Evolutionary conservation across 2,797 vertebrate species (phyloP).

Genomic region (Pseudochirops corinnae): DNA sequence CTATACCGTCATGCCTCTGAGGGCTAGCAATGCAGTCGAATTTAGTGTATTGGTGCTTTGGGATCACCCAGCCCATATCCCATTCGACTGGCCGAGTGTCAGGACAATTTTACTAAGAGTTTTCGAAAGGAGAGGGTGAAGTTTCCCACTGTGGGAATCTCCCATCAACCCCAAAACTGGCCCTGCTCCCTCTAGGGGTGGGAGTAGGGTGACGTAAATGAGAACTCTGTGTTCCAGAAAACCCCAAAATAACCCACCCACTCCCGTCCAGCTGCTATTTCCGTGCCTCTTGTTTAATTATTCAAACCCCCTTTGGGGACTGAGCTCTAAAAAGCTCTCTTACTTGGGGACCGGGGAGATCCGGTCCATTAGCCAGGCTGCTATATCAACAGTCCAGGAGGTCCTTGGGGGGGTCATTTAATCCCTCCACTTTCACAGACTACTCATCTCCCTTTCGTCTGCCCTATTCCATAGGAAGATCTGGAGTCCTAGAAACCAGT

Average conservation of each 20-base stretch:
- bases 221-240: slow-evolving; percentile 78
- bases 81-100: neutral
- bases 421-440: neutral
- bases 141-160: slow-evolving; percentile 57
- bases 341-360: slow-evolving; percentile 75
- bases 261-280: slow-evolving; percentile 75
- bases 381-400: slow-evolving; percentile 61
- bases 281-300: slow-evolving; percentile 80
- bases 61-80: neutral
- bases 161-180: slow-evolving; percentile 28
- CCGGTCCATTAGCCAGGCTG: slow-evolving; percentile 73
- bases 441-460: neutral
- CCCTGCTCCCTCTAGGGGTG: slow-evolving; percentile 55
- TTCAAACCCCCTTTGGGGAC: slow-evolving; percentile 76
- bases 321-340: slow-evolving; percentile 78
- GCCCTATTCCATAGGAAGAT: neutral
- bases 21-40: neutral
- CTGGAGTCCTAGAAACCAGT: neutral
- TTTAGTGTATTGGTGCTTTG: neutral
- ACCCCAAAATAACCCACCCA: slow-evolving; percentile 73
- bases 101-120: neutral
- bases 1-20: neutral
- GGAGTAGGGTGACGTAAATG: slow-evolving; percentile 52
- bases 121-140: neutral
- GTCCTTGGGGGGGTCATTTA: slow-evolving; percentile 71